Evolutionary conservation across 1,140 invertebrate genomes (phyloP).

Genomic region (Callitettix versicolor): DNA sequence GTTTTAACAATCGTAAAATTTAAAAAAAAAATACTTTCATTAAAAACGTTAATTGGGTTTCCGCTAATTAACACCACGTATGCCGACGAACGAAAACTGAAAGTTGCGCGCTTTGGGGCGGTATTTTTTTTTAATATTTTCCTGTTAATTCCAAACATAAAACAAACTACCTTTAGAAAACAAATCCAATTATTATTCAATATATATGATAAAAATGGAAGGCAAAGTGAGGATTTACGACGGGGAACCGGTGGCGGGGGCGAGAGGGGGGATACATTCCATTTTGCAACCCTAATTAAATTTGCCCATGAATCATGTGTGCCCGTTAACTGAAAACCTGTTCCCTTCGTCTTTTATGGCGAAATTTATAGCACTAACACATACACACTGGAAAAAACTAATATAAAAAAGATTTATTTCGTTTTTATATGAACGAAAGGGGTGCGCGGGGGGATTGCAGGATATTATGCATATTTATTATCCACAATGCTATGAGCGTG

Average conservation of each 20-base stretch:
- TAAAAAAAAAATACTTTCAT: too few species aligned
- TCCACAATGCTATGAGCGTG: conserved; percentile 2
- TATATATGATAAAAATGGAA: too few species aligned
- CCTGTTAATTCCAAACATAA: too few species aligned
- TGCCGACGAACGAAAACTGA: too few species aligned
- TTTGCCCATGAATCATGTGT: conserved; percentile 7
- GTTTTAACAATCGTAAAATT: too few species aligned
- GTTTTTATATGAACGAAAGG: conserved; percentile 1
- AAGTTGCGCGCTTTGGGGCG: background rate
- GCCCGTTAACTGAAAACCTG: conserved; percentile 6
- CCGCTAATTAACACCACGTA: too few species aligned
- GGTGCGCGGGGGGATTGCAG: background rate
- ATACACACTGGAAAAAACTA: conserved; percentile 1
- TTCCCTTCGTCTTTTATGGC: conserved; percentile 8
- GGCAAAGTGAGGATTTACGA: background rate
- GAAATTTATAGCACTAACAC: conserved; percentile 7
- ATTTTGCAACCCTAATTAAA: conserved; percentile 11
- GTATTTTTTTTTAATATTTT: too few species aligned
- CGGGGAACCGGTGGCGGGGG: too few species aligned
- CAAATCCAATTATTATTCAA: too few species aligned
- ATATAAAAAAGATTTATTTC: conserved; percentile 10
- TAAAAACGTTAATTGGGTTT: too few species aligned
- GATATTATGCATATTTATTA: conserved; percentile 13
- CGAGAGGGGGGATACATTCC: conserved; percentile 1
- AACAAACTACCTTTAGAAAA: too few species aligned